Percentiles rank a stretch among this genome's conserved stretches.
phyloP scores from a whole-genome alignment of 2,797 vertebrate species.

The Lindbergichthys nudifrons region DNA sequence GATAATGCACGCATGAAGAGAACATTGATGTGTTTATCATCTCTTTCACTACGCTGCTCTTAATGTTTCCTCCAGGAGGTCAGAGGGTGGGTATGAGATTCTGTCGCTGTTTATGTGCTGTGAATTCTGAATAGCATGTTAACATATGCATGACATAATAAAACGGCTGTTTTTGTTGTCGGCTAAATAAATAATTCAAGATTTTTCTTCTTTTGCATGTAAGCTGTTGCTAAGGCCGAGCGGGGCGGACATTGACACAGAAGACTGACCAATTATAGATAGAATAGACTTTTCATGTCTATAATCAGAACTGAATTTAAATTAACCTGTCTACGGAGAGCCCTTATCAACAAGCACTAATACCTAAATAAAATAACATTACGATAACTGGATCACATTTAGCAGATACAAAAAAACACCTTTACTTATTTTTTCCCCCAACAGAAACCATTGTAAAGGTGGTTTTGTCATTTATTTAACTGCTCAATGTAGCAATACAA shows the following conservation, averaged over 20 bases:
- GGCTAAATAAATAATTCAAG: conserved; percentile 71
- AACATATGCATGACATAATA: conserved; percentile 57
- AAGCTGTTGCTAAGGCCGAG: conserved; percentile 28
- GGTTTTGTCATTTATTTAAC: conserved; percentile 1
- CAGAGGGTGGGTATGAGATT: conserved; percentile 56
- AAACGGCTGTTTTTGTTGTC: conserved; percentile 53
- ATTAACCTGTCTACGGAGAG: not conserved
- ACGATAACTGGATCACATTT: conserved; percentile 17
- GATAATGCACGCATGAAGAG: conserved; percentile 48
- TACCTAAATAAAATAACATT: conserved; percentile 7
- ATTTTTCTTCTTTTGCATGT: conserved; percentile 44
- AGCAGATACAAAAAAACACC: not conserved
- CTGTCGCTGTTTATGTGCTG: conserved; percentile 26
- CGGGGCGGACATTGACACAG: not conserved
- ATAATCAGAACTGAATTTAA: conserved; percentile 8
- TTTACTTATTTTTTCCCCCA: not conserved
- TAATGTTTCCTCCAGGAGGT: conserved; percentile 58
- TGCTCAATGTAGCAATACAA: not conserved
- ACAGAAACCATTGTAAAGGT: not conserved
- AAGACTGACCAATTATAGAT: not conserved
- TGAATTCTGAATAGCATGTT: conserved; percentile 54
- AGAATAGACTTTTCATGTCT: too few species aligned
- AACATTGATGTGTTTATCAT: conserved; percentile 63
- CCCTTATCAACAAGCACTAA: not conserved
- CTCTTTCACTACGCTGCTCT: conserved; percentile 34